A percentile compares a stretch with the other conserved stretches of the same genome.
phyloP scores from a whole-genome alignment of 2,888 invertebrate species.

The Gnatocerus cornutus region DNA sequence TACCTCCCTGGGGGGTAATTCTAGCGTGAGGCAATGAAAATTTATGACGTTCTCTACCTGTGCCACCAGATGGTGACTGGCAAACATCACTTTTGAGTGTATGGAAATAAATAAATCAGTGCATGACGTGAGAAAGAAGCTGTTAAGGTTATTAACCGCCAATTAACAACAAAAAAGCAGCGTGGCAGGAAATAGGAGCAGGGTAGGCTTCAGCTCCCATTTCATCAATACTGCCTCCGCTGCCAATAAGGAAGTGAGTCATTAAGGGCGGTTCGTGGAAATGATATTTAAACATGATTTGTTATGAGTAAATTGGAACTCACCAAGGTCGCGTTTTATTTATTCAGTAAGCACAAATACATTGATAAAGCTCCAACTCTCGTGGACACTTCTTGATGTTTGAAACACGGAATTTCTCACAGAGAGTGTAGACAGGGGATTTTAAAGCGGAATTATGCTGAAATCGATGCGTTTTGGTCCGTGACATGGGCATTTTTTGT shows the following conservation, averaged over 20 bases:
- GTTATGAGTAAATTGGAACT: not conserved
- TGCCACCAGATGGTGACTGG: slow-evolving; percentile 13
- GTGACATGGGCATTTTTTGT: slow-evolving; percentile 46
- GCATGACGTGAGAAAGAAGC: slow-evolving; percentile 31
- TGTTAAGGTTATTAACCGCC: slow-evolving; percentile 34
- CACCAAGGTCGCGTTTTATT: slow-evolving; percentile 20
- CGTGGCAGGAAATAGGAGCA: slow-evolving; percentile 26
- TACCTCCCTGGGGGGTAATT: not conserved
- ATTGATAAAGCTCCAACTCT: not conserved
- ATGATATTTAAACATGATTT: slow-evolving; percentile 13
- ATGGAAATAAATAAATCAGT: slow-evolving; percentile 37
- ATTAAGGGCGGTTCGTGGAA: slow-evolving; percentile 52
- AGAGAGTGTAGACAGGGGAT: not conserved
- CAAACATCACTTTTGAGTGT: no score
- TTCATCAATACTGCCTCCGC: slow-evolving; percentile 42
- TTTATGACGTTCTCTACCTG: not conserved
- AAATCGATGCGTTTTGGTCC: slow-evolving; percentile 14
- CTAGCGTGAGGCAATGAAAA: not conserved
- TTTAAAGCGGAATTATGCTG: not conserved
- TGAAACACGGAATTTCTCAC: no score
- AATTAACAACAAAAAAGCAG: slow-evolving; percentile 26
- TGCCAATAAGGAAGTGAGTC: slow-evolving; percentile 59
- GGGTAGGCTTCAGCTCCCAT: slow-evolving; percentile 13
- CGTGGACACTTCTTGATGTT: no score
- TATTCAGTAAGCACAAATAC: slow-evolving; percentile 5